These are phyloP conservation scores for Tupaia chinensis DNA, from an alignment of 2,113 vertebrate species.

Conservation along the genomic window DNA sequence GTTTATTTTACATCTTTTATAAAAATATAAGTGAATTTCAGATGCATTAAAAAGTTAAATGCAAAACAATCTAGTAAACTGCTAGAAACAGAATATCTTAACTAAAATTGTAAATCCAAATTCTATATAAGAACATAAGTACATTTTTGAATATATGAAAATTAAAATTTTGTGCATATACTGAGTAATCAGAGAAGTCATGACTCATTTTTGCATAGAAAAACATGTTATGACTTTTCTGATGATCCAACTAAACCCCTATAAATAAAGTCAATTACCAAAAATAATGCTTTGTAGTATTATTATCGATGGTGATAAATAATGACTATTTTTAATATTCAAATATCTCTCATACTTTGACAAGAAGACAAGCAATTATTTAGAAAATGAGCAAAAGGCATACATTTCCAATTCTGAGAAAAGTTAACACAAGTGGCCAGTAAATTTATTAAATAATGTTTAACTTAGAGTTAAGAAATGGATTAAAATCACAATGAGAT, in stretches of 20 bases:
- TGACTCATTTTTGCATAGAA: too few species aligned
- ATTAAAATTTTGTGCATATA: not conserved
- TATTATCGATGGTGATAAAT: not conserved
- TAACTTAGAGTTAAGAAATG: not conserved
- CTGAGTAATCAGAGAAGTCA: too few species aligned
- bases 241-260: not conserved
- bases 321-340: not conserved
- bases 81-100: not conserved
- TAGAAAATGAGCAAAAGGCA: conserved; percentile 6
- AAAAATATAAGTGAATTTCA: not conserved
- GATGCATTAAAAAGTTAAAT: not conserved
- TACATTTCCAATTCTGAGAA: not conserved
- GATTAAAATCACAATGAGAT: conserved; percentile 31
- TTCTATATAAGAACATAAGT: not conserved
- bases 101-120: not conserved
- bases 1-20: not conserved
- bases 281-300: not conserved
- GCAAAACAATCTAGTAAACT: not conserved
- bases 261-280: not conserved
- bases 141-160: not conserved
- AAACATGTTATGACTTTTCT: too few species aligned
- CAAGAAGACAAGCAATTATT: not conserved
- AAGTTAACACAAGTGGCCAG: not conserved
- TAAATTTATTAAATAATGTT: not conserved
- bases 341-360: conserved; percentile 25